A percentile compares a stretch with the other conserved stretches of the same genome.
phyloP scores from a whole-genome alignment of 92 coral and sea anemone species.

The Chrysogorgia sp. region DNA sequence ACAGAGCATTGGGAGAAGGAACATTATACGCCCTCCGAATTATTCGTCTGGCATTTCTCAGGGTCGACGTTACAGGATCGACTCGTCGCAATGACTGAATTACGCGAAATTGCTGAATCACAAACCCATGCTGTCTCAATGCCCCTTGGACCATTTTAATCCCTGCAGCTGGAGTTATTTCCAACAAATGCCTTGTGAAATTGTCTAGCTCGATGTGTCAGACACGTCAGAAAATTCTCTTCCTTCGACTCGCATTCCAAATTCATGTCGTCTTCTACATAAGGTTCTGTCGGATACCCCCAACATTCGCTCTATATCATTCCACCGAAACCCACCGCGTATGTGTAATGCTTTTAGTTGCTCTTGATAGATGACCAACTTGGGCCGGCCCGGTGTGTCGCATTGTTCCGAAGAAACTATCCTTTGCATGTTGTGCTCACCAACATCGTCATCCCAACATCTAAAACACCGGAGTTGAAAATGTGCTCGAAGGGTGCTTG shows the following conservation, averaged over 20 bases:
- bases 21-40: slow-evolving; percentile 62
- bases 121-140: slow-evolving; percentile 35
- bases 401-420: slow-evolving; percentile 37
- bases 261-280: slow-evolving; percentile 47
- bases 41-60: slow-evolving; percentile 64
- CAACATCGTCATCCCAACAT: slow-evolving; percentile 1
- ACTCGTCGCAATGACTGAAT: slow-evolving; percentile 66
- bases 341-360: slow-evolving; percentile 50
- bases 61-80: slow-evolving; percentile 65
- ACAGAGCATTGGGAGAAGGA: slow-evolving; percentile 59
- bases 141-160: slow-evolving; percentile 68
- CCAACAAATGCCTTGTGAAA: slow-evolving; percentile 37
- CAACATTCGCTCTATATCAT: slow-evolving; percentile 43
- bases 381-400: slow-evolving; percentile 41
- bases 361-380: slow-evolving; percentile 39
- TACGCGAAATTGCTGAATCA: slow-evolving; percentile 58
- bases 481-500: slow-evolving; percentile 21
- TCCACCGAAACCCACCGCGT: slow-evolving; percentile 55
- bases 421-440: no score
- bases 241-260: slow-evolving; percentile 57
- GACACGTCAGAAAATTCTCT: slow-evolving; percentile 51
- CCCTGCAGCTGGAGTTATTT: slow-evolving; percentile 62
- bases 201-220: slow-evolving; percentile 57
- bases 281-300: slow-evolving; percentile 52
- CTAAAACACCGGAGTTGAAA: slow-evolving; percentile 17